Evolutionary conservation across 2,888 invertebrate species (phyloP).

Genomic region (Lottia gigantea): DNA sequence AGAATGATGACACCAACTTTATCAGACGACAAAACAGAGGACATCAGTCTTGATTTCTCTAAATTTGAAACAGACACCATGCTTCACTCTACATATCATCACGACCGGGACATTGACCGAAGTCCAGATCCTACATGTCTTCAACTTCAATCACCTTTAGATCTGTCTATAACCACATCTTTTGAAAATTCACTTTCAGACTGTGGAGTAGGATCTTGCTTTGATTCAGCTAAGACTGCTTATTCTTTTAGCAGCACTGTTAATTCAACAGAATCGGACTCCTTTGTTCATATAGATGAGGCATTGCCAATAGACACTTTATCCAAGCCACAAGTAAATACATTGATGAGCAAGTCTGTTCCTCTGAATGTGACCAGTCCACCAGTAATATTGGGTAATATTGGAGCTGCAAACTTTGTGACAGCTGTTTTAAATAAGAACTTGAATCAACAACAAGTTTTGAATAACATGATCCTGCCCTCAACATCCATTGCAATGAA

Average conservation of each 20-base stretch:
- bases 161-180: neutral
- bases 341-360: neutral
- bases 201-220: neutral
- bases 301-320: neutral
- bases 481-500: neutral
- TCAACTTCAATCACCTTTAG: neutral
- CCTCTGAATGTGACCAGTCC: neutral
- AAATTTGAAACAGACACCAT: constrained; percentile 17
- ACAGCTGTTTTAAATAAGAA: constrained; percentile 5
- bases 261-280: constrained; percentile 1
- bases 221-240: constrained; percentile 1
- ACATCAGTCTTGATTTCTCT: constrained; percentile 16
- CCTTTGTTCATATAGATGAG: neutral
- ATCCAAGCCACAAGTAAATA: neutral
- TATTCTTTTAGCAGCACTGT: constrained; percentile 4
- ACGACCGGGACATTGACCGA: neutral
- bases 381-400: neutral
- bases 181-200: constrained; percentile 8
- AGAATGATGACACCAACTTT: constrained; percentile 19
- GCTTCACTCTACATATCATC: neutral
- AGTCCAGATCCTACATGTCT: neutral
- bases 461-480: neutral
- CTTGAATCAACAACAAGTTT: neutral
- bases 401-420: constrained; percentile 2
- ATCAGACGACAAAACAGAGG: constrained; percentile 18